phyloP scores from a whole-genome alignment of 1,140 invertebrate species.

The Sitophilus oryzae region DNA sequence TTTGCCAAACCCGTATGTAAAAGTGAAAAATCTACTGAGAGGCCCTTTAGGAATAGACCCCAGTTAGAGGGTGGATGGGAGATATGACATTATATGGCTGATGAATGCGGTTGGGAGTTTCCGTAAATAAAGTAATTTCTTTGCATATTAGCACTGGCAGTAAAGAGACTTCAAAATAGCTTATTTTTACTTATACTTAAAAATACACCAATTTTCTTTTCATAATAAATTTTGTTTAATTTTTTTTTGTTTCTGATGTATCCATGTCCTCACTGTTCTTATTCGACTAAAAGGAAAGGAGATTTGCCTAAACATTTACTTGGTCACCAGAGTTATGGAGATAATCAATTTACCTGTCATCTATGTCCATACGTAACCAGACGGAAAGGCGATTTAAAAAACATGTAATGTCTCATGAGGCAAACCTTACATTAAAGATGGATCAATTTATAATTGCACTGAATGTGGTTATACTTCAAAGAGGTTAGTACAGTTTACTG shows the following conservation, averaged over 20 bases:
- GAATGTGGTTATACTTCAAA: conserved; percentile 27
- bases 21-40: no score
- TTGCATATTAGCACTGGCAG: conserved; percentile 1
- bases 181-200: not conserved
- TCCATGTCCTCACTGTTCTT: conserved; percentile 20
- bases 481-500: conserved; percentile 3
- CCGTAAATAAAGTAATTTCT: not conserved
- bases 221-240: not conserved
- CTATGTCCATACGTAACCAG: conserved; percentile 13
- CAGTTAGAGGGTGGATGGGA: no score
- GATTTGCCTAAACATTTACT: conserved; percentile 23
- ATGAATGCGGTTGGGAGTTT: no score
- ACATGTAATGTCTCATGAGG: conserved; percentile 8
- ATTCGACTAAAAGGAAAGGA: conserved; percentile 27
- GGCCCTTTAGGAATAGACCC: no score
- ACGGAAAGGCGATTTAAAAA: conserved; percentile 16
- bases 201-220: not conserved
- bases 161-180: conserved; percentile 5
- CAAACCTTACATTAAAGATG: not conserved
- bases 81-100: no score
- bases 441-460: conserved; percentile 15
- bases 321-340: conserved; percentile 11
- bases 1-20: no score
- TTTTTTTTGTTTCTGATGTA: conserved; percentile 19
- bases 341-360: conserved; percentile 13